Conservation (phyloP, 1,140 invertebrate genomes). For the Drosophila bipectinata region DNA sequence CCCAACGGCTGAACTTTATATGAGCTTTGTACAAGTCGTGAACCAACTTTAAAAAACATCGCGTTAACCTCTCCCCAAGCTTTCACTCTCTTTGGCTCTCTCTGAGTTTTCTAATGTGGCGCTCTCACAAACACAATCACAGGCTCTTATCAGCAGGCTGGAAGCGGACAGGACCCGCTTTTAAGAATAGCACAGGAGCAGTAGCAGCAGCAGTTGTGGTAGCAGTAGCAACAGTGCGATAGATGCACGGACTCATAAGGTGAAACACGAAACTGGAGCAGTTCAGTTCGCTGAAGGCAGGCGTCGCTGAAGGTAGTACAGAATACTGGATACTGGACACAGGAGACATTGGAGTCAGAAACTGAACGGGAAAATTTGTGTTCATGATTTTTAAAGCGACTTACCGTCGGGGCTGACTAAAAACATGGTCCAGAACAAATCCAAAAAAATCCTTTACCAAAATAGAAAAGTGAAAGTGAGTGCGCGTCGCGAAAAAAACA, state of each 20-base stretch:
- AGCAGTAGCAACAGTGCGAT: constrained; percentile 42
- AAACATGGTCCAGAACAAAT: constrained; percentile 6
- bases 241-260: constrained; percentile 63
- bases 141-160: constrained; percentile 72
- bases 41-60: constrained; percentile 39
- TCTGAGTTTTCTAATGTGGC: neutral
- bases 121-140: constrained; percentile 28
- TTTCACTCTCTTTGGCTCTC: constrained; percentile 8
- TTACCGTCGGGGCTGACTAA: constrained; percentile 1
- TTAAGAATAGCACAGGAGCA: constrained; percentile 61
- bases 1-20: constrained; percentile 37
- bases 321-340: constrained; percentile 8
- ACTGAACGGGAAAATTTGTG: constrained; percentile 14
- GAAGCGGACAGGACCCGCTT: constrained; percentile 65
- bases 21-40: constrained; percentile 20
- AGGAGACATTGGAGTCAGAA: constrained; percentile 23
- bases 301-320: constrained; percentile 69
- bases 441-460: constrained; percentile 3
- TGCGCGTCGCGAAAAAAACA: constrained; percentile 28
- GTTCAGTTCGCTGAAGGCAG: constrained; percentile 80
- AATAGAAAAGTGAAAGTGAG: constrained; percentile 32
- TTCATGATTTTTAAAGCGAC: constrained; percentile 10
- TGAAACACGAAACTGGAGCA: constrained; percentile 79
- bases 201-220: constrained; percentile 17
- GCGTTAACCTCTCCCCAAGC: constrained; percentile 28